Evolutionary conservation across 2,113 vertebrate species (phyloP).

Genomic region (Mus pahari): DNA sequence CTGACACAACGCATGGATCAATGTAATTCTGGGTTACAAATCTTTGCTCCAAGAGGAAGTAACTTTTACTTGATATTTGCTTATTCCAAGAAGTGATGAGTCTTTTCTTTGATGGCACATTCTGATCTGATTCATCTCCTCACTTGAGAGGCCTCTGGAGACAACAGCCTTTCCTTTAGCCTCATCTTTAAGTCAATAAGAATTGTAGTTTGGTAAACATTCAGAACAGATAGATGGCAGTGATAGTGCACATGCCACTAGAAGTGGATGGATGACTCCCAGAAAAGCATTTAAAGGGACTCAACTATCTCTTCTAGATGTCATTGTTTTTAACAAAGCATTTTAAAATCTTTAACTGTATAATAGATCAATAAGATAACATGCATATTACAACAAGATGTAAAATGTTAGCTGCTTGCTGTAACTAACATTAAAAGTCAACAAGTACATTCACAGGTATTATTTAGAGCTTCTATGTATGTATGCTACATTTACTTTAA

Average conservation of each 20-base stretch:
- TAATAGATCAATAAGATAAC: background rate
- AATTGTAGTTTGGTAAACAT: conserved; percentile 71
- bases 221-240: conserved; percentile 56
- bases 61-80: conserved; percentile 81
- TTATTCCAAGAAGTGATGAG: conserved; percentile 82
- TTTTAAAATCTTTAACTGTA: conserved; percentile 5
- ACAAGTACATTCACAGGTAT: background rate
- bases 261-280: background rate
- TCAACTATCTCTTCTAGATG: conserved; percentile 5
- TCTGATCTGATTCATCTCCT: conserved; percentile 66
- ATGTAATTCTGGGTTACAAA: conserved; percentile 88
- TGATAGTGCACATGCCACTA: conserved; percentile 31
- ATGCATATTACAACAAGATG: background rate
- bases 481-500: background rate
- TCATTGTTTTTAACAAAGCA: conserved; percentile 20
- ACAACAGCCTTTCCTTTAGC: conserved; percentile 74
- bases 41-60: conserved; percentile 82
- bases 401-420: background rate
- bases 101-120: conserved; percentile 59
- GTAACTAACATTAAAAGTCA: background rate
- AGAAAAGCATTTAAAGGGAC: conserved; percentile 24
- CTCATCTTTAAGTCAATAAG: conserved; percentile 77
- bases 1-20: conserved; percentile 88
- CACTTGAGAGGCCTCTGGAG: conserved; percentile 70
- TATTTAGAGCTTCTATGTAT: background rate